These are phyloP conservation scores for Anodontia alba DNA, from an alignment of 2,888 invertebrate genomes.

Conservation along the genomic window DNA sequence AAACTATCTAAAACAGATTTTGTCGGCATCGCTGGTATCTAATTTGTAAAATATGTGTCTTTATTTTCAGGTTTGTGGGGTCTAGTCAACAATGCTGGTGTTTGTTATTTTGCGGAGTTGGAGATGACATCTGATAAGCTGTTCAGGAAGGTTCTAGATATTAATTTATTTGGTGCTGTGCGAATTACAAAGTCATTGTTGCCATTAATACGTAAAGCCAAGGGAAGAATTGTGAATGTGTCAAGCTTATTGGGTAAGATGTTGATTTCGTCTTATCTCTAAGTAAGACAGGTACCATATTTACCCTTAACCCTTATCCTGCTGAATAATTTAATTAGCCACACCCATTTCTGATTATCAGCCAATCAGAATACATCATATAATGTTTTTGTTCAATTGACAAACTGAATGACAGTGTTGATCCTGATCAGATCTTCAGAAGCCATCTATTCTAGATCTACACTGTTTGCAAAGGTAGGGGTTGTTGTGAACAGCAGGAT, in stretches of 20 bases:
- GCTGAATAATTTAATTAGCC: too few relatives aligned
- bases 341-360: too few relatives aligned
- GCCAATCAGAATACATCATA: too few relatives aligned
- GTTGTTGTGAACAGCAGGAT: too few relatives aligned
- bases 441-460: too few relatives aligned
- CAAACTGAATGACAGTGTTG: not conserved
- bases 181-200: slow-evolving; percentile 78
- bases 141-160: slow-evolving; percentile 76
- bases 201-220: slow-evolving; percentile 78
- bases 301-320: too few relatives aligned
- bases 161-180: slow-evolving; percentile 82
- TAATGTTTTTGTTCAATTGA: too few relatives aligned
- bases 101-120: slow-evolving; percentile 79
- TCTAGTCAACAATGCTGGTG: slow-evolving; percentile 83
- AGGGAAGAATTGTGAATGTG: slow-evolving; percentile 82
- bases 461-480: too few relatives aligned
- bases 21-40: too few relatives aligned
- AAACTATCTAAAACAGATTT: too few relatives aligned
- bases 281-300: not conserved
- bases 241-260: slow-evolving; percentile 81
- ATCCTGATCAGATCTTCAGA: not conserved
- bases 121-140: slow-evolving; percentile 80
- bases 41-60: too few relatives aligned
- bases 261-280: too few relatives aligned
- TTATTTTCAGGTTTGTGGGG: slow-evolving; percentile 83